Base-by-base conservation (phyloP, 2,888 invertebrate genomes). In the Oscheius sp. region DNA sequence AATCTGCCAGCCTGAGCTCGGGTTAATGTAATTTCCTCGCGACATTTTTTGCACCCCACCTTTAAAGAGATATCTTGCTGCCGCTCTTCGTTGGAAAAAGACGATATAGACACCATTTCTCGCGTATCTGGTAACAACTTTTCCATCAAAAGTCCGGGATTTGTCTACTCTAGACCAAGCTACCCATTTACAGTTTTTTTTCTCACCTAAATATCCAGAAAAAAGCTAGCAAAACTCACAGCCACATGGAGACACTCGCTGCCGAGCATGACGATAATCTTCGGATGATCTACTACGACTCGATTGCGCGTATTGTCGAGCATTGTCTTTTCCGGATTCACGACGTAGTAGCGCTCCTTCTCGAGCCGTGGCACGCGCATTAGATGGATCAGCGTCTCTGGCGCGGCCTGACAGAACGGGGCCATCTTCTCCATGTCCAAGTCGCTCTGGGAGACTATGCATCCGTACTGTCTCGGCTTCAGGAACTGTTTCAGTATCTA, bases 231-330 rank as follows among this genome's bases (percentile, higher is more conserved):
- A n/a, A n/a, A 58, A 60, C 59, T 58, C 35, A 73, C 76, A 32
- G 50, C 2, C 55, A 60, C 47, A 68, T 75, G 68, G 11, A 48
- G 32, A 57, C 78, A 80, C 47, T 83, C 80, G 57, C 77, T 73
- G 7, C 79, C 78, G 37, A 85, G 58, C 4, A 76, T 77, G 48
- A 86, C 77, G 9, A 86, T 73, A 32, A 86, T 76, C 51, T 76
- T 78, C 1, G 86, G 87, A 74, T 83, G 82, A 70, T 84, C 83
- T 32, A 80, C 75, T 53, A 88, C 80, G 4, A 84, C 78, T 32
- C 86, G 77, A 59, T 86, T 88, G 2, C 87, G 74, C 13, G 84
- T 77, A 76, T 84, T 84, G 32, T 86, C 87, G 70, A 88, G 75
- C 66, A 88, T 76, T 2, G 79, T 82, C 42, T 76, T 80, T 32